Evolutionary conservation across 2,113 vertebrate species (phyloP), one percentile per base, ranked within the genome.

Genomic region (Neofelis nebulosa): DNA sequence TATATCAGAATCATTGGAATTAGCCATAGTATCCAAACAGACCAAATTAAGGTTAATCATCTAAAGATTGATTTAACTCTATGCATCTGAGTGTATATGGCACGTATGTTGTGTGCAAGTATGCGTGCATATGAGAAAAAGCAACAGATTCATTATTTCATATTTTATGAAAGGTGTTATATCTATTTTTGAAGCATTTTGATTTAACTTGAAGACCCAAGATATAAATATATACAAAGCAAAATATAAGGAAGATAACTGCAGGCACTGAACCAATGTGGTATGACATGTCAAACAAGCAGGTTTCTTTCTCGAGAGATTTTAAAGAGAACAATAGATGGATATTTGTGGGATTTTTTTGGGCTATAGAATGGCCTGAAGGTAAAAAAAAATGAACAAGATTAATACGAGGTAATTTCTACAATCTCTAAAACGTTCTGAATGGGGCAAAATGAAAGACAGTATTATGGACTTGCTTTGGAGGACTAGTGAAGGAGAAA

Each of bases 171-270:
- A 88, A 87, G 6, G 9, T 76, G 21, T 93, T 69, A 18, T 71
- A 31, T 97, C 25, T 69, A 7, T 52, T 91, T 81, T 78, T 55
- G 12, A 91, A 86, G 18, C 21, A 86, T 93, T 97, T 91, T 93
- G 15, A 33, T 82, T 27, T 92, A 91, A 80, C n/a, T 48, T 52
- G 12, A 76, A 41, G 29, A 91, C 2, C 10, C 19, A 66, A 78
- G 18, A 73, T 6, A 81, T 48, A 76, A 38, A 88, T 52, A 66
- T 18, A 84, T 25, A 27, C 19, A 86, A 79, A 82, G 50, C 7
- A 45, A 68, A 31, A 36, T 19, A 25, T 68, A 89, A 66, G 11
- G 21, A 36, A 93, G 11, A 25, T 36, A 71, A 71, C 7, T 84
- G 1, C 5, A 76, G 6, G 3, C 23, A 21, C 13, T 19, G n/a